Base-by-base conservation (phyloP, 1,140 invertebrate species). In the Chironomus striatipennis region DNA sequence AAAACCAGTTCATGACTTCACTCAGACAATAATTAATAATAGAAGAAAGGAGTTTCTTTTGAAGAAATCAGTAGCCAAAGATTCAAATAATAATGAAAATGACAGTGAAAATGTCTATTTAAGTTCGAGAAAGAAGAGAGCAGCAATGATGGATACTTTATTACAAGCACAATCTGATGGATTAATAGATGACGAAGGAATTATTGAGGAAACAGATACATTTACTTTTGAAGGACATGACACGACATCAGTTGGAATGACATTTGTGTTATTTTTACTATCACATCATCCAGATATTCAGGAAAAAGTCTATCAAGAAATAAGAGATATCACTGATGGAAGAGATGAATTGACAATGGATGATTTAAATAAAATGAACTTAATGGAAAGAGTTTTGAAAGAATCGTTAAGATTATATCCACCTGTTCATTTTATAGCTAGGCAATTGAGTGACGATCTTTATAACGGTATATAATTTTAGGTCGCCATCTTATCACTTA, bases 151-250 rank as follows among this genome's bases (percentile, higher is more conserved):
- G 15, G 94, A 96, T 84, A 84, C 95, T 76, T 76, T 95, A 7
- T 82, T 94, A 7, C 83, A 87, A 77, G 84, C 85, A 34, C 86
- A 87, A 75, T 81, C 84, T 64, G 80, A 85, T 70, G 83, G 85
- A 34, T 84, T 75, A n/a, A 85, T 87, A 43, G 87, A 82, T 67
- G 84, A 91, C 76, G 75, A 83, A 20, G 91, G 92, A 74, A 92
- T 95, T 65, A 85, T 88, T 76, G 92, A 94, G 79, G 92, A 94
- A 85, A 91, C 93, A 4, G 91, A 93, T 79, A 93, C 91, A 0
- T 94, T 93, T 78, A 90, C 92, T 86, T 93, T 93, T 83, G 90
- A 90, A 79, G 87, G 86, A 0, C 91, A 94, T 78, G 92, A 94
- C 78, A 94, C 92, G 18, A 91, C 90, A 5, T 86, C 88, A 18